Conservation (phyloP, 2,113 vertebrate genomes). For the Neogale vison region DNA sequence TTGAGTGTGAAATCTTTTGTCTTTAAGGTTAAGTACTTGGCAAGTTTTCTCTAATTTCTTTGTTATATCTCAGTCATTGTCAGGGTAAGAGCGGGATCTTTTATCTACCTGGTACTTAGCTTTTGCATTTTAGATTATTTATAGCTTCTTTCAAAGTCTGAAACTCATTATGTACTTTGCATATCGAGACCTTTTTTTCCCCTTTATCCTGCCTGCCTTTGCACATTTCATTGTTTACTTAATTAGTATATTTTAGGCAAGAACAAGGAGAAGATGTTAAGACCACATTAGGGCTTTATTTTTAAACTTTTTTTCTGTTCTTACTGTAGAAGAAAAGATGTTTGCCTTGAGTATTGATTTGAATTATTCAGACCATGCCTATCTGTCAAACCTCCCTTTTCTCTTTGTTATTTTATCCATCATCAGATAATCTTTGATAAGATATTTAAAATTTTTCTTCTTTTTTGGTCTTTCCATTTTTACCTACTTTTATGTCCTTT, state of each 20-base stretch:
- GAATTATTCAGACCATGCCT: conserved; percentile 33
- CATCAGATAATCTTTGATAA: conserved; percentile 7
- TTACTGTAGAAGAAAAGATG: neutral
- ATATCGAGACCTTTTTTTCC: conserved; percentile 8
- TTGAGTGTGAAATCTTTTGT: conserved; percentile 51
- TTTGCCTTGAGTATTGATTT: conserved; percentile 17
- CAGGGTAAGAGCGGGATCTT: conserved; percentile 36
- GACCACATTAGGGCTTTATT: neutral
- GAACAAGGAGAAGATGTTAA: neutral
- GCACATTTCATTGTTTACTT: conserved; percentile 41
- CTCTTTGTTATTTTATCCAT: neutral
- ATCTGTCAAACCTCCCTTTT: neutral
- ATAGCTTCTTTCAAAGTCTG: conserved; percentile 60
- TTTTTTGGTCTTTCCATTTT: conserved; percentile 9
- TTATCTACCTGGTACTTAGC: conserved; percentile 53
- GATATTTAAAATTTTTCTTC: conserved; percentile 32
- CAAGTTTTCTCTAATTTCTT: conserved; percentile 53
- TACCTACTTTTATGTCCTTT: conserved; percentile 29
- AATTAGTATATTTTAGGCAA: conserved; percentile 17
- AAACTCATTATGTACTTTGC: conserved; percentile 51
- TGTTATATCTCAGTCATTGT: conserved; percentile 61
- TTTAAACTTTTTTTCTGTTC: neutral
- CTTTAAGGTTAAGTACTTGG: conserved; percentile 60
- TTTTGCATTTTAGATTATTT: conserved; percentile 66
- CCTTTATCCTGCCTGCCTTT: neutral